Percentiles rank a stretch among this genome's conserved stretches.
Evolutionary conservation across 2,888 invertebrate species (phyloP).

Genomic region (Iphiclides podalirius): DNA sequence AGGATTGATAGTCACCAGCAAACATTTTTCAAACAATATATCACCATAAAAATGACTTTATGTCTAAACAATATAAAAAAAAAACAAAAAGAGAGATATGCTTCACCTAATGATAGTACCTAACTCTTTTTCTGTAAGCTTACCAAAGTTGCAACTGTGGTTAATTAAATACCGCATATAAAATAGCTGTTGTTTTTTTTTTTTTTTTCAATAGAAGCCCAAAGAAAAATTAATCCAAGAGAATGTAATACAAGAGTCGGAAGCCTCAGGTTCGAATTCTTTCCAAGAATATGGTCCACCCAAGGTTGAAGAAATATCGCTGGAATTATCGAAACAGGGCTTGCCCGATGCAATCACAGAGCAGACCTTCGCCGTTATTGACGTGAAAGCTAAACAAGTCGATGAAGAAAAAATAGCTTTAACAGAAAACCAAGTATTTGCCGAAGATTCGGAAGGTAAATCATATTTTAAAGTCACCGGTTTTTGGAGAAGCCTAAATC

Average conservation of each 20-base stretch:
- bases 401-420: conserved; percentile 23
- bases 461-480: neutral
- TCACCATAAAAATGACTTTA: no score
- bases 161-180: no score
- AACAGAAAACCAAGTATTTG: conserved; percentile 20
- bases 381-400: conserved; percentile 29
- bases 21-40: no score
- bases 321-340: conserved; percentile 48
- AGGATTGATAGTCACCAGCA: no score
- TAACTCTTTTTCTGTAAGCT: no score
- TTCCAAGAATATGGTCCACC: conserved; percentile 75
- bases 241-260: conserved; percentile 56
- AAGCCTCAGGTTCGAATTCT: conserved; percentile 69
- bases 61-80: no score
- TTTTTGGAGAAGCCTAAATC: no score
- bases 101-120: no score
- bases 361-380: conserved; percentile 36
- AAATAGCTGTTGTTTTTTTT: neutral
- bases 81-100: no score
- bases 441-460: conserved; percentile 18
- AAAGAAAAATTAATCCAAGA: conserved; percentile 63
- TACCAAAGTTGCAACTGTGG: no score
- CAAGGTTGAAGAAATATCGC: conserved; percentile 48
- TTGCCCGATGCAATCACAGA: conserved; percentile 56
- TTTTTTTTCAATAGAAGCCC: conserved; percentile 49